Conservation (phyloP, 2,888 invertebrate species). For the Parnassius apollo region DNA sequence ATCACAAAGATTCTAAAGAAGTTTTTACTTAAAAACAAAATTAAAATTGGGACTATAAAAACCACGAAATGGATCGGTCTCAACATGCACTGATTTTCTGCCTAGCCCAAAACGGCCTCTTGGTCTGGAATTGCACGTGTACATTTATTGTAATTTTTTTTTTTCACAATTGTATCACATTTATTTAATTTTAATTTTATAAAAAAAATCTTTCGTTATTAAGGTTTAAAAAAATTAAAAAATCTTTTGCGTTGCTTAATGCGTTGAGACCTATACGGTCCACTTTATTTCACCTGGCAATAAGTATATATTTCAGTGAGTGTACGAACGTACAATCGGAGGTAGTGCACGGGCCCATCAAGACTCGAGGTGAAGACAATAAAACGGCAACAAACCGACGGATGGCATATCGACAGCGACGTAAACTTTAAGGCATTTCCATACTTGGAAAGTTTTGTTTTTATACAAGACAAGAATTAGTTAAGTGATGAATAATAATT, state of each 20-base stretch:
- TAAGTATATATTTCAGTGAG: background rate
- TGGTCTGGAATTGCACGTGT: too few relatives aligned
- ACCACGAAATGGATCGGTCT: too few relatives aligned
- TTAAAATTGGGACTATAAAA: too few relatives aligned
- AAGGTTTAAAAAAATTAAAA: background rate
- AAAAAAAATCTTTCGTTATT: background rate
- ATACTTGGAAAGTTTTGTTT: conserved; percentile 21
- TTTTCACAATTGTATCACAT: too few relatives aligned
- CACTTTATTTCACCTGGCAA: background rate
- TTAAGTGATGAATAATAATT: too few relatives aligned
- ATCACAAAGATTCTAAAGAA: too few relatives aligned
- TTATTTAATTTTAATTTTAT: too few relatives aligned
- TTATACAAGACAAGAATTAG: too few relatives aligned
- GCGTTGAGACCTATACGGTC: background rate
- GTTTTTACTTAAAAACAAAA: too few relatives aligned
- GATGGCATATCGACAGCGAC: conserved; percentile 45
- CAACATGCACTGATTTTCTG: too few relatives aligned
- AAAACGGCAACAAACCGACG: conserved; percentile 49
- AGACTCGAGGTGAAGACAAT: conserved; percentile 48
- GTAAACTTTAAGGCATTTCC: conserved; percentile 41
- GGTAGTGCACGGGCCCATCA: conserved; percentile 57
- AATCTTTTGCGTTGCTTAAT: background rate
- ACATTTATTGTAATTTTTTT: too few relatives aligned
- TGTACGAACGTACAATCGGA: conserved; percentile 34
- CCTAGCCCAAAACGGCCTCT: too few relatives aligned